A percentile compares a stretch with the other conserved stretches of the same genome.
These are phyloP conservation scores for Pholis gunnellus DNA, from an alignment of 2,113 vertebrate genomes.

Conservation along the genomic window DNA sequence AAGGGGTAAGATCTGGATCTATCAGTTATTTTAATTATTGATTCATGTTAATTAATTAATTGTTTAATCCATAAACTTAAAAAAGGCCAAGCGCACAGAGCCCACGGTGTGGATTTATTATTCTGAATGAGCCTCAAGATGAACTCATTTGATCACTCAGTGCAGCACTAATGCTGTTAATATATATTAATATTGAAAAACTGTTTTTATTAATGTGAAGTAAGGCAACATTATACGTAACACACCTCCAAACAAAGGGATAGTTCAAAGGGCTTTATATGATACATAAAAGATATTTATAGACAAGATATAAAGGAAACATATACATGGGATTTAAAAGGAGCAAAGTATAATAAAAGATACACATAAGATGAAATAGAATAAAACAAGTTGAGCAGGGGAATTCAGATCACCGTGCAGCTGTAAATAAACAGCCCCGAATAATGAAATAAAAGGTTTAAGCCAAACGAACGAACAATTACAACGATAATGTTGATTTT, in stretches of 20 bases:
- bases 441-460: conserved; percentile 7
- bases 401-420: neutral
- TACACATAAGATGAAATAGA: conserved; percentile 2
- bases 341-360: neutral
- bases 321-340: neutral
- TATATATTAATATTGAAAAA: neutral
- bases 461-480: neutral
- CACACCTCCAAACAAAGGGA: neutral
- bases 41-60: neutral
- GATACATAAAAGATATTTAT: conserved; percentile 1
- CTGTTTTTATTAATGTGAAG: neutral
- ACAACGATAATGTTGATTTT: neutral
- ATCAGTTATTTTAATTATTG: neutral
- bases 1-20: neutral
- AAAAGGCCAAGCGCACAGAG: too few species aligned
- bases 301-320: neutral
- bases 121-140: neutral
- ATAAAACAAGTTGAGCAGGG: neutral
- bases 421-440: neutral
- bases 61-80: neutral
- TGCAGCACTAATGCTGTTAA: neutral
- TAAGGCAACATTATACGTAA: neutral
- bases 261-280: neutral
- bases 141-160: neutral
- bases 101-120: neutral